A percentile compares a stretch with the other conserved stretches of the same genome.
Evolutionary conservation across 2,797 vertebrate species (phyloP).

Genomic region (Rhinella marina): DNA sequence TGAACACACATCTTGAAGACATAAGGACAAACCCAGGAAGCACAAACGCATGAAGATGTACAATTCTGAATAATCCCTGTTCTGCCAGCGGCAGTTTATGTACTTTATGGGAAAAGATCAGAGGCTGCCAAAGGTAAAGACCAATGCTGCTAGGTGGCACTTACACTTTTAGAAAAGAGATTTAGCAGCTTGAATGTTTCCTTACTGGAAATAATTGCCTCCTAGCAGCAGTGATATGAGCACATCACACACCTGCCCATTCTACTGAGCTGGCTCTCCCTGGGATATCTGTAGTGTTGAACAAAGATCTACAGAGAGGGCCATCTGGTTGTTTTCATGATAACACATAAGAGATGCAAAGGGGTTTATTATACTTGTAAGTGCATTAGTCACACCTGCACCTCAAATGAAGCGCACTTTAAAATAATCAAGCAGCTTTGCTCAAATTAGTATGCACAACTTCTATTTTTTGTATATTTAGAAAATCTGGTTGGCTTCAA

Average conservation of each 20-base stretch:
- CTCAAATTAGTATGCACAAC: slow-evolving; percentile 61
- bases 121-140: slow-evolving; percentile 52
- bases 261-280: slow-evolving; percentile 57
- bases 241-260: slow-evolving; percentile 62
- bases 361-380: slow-evolving; percentile 63
- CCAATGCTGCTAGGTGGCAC: slow-evolving; percentile 57
- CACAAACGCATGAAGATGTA: not conserved
- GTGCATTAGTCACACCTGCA: slow-evolving; percentile 63
- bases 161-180: slow-evolving; percentile 62
- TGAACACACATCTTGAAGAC: not conserved
- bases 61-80: slow-evolving; percentile 15
- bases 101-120: slow-evolving; percentile 52
- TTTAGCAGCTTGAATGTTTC: slow-evolving; percentile 61
- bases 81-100: slow-evolving; percentile 27
- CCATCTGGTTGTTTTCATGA: slow-evolving; percentile 64
- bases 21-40: not conserved
- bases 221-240: slow-evolving; percentile 61
- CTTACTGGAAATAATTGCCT: slow-evolving; percentile 62
- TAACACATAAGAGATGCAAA: slow-evolving; percentile 63
- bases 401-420: slow-evolving; percentile 62
- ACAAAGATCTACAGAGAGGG: slow-evolving; percentile 62
- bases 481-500: slow-evolving; percentile 54
- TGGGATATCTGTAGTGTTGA: slow-evolving; percentile 60
- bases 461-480: slow-evolving; percentile 57
- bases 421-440: slow-evolving; percentile 63